A percentile compares a stretch with the other conserved stretches of the same genome.
These are phyloP conservation scores for Danio choprae DNA, from an alignment of 2,797 vertebrate species.

Conservation along the genomic window DNA sequence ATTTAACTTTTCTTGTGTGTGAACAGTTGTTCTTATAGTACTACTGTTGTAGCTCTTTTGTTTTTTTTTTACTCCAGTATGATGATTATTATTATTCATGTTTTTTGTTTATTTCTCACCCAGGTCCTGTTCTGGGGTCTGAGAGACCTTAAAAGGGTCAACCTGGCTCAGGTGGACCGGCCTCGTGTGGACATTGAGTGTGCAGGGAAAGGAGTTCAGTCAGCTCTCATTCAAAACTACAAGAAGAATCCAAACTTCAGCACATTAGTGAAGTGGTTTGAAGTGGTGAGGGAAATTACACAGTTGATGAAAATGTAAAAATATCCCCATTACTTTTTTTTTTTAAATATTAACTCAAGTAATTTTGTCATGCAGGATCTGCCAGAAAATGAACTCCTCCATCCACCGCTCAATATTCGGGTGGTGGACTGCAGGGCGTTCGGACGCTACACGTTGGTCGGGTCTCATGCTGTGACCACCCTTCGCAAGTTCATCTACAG, in stretches of 20 bases:
- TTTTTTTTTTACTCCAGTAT: background rate
- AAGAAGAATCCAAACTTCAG: constrained; percentile 99
- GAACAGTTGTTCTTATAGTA: too few species aligned
- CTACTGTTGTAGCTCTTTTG: background rate
- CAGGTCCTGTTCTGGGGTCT: constrained; percentile 98
- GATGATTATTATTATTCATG: too few species aligned
- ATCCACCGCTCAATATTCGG: constrained; percentile 91
- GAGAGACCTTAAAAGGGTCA: constrained; percentile 94
- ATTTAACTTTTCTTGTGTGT: too few species aligned
- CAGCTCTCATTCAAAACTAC: constrained; percentile 93
- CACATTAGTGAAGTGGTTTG: constrained; percentile 97
- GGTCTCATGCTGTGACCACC: constrained; percentile 90
- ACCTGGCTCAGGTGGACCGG: constrained; percentile 93
- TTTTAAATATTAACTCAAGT: background rate
- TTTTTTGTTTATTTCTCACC: background rate
- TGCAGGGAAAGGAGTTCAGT: constrained; percentile 93
- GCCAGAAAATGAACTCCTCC: constrained; percentile 94
- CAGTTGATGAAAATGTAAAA: background rate
- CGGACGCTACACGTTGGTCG: constrained; percentile 93
- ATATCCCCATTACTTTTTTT: background rate
- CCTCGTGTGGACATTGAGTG: constrained; percentile 97
- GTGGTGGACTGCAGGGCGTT: constrained; percentile 97
- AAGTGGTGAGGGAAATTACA: constrained; percentile 87
- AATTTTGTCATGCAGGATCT: constrained; percentile 81
- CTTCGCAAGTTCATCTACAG: constrained; percentile 90